Base-by-base conservation (phyloP, 2,113 vertebrate genomes). In the Platycercus adscitus region DNA sequence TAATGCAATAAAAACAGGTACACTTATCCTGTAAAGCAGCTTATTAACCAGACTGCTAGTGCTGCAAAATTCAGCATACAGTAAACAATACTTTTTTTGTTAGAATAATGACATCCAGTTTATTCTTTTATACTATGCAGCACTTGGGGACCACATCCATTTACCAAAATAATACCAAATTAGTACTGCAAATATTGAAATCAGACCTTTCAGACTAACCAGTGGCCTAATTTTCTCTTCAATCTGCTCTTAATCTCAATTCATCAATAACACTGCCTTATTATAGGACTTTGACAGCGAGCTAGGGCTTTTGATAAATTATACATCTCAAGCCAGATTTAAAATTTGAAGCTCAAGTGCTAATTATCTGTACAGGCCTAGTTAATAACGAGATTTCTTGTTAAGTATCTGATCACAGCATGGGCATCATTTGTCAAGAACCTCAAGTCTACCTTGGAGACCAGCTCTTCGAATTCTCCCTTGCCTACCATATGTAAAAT, bases 321-420 rank as follows among this genome's bases (percentile, higher is more conserved):
- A 99, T 99, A 98, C 98, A 98, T 98, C 99, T 99, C 99, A 98
- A 98, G 98, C 99, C 99, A 98, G 98, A 99, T 99, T 99, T 99
- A 99, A 99, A 99, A 99, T 99, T 98, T 99, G 98, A 99, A 99
- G 98, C 99, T 99, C 99, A 99, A 99, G 99, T 99, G 99, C 99
- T 99, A 99, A 99, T 99, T 99, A 99, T 99, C 99, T 99, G 98
- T 98, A 99, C 99, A 99, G 99, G 99, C 99, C 99, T 99, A 99
- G 98, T 99, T 99, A 99, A 99, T 99, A 99, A 99, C 99, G 98
- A 99, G 99, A 99, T 99, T 98, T 99, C 99, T 99, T 99, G 99
- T 99, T 99, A 99, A 99, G 99, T 99, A 99, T 99, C 99, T 99
- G 99, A 99, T 99, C 99, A 98, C 99, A 99, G 99, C 98, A 97